Conservation (phyloP, 1,140 invertebrate genomes). For the Euborellia annulipes region DNA sequence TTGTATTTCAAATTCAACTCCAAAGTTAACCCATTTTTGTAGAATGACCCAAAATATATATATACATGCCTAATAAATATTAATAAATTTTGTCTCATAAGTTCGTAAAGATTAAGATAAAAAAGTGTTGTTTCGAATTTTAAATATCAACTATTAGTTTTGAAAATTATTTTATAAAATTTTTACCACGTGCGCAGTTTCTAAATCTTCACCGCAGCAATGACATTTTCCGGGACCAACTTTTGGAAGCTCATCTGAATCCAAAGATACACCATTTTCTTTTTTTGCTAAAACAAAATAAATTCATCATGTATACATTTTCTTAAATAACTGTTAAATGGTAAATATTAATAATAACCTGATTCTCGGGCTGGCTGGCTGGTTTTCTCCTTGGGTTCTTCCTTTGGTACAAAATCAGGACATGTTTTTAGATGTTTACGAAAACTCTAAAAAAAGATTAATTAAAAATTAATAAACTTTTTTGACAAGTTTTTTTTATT, state of each 20-base stretch:
- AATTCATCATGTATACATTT: slow-evolving; percentile 13
- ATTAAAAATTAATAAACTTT: no score
- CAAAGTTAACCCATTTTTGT: no score
- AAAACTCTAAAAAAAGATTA: no score
- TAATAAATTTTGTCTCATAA: not conserved
- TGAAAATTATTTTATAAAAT: slow-evolving; percentile 4
- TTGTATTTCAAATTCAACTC: no score
- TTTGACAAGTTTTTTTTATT: no score
- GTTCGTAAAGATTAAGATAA: slow-evolving; percentile 1
- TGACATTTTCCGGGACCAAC: slow-evolving; percentile 24
- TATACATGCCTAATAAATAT: slow-evolving; percentile 1
- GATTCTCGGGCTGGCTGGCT: no score
- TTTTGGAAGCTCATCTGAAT: slow-evolving; percentile 10
- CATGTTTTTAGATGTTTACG: no score
- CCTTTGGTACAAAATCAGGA: slow-evolving; percentile 11
- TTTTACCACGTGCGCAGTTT: slow-evolving; percentile 33
- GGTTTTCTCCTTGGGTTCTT: not conserved
- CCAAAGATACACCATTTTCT: slow-evolving; percentile 23
- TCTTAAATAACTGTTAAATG: slow-evolving; percentile 21
- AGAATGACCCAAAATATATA: no score
- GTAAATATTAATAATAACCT: slow-evolving; percentile 15
- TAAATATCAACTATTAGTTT: not conserved
- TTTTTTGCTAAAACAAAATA: no score
- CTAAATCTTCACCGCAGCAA: slow-evolving; percentile 34
- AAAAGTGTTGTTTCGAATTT: slow-evolving; percentile 1